Percentiles rank a stretch among this genome's conserved stretches.
phyloP scores from a whole-genome alignment of 2,797 vertebrate genomes.

The Halcyon smyrnensis region DNA sequence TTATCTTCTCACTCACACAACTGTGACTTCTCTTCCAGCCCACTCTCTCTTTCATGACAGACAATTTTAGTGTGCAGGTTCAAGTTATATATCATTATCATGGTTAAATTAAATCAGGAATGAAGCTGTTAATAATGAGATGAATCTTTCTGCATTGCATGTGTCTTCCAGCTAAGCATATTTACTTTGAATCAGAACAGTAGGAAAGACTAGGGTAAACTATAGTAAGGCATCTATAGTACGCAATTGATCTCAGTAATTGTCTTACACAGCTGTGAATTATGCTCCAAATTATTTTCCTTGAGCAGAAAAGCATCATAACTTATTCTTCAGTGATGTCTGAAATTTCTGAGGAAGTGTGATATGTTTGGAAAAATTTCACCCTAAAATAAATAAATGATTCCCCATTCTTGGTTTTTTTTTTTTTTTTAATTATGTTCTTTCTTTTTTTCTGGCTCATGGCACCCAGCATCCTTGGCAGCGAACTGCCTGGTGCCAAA shows the following conservation, averaged over 20 bases:
- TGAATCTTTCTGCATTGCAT: conserved; percentile 35
- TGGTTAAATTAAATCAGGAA: conserved; percentile 54
- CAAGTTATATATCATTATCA: not conserved
- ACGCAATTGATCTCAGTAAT: conserved; percentile 58
- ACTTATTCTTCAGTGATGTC: conserved; percentile 51
- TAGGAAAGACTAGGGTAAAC: conserved; percentile 10
- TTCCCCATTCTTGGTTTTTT: accelerated
- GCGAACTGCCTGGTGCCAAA: not conserved
- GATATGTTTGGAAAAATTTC: not conserved
- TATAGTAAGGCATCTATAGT: conserved; percentile 3
- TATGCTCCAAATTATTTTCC: conserved; percentile 62
- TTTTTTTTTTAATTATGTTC: too few relatives aligned
- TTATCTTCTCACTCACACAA: not conserved
- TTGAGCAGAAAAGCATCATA: conserved; percentile 34
- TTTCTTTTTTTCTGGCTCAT: not conserved
- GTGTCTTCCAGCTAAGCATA: conserved; percentile 39
- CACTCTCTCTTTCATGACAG: not conserved
- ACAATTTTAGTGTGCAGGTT: conserved; percentile 4
- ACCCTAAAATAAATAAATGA: not conserved
- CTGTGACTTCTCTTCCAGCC: conserved; percentile 2
- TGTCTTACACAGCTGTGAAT: conserved; percentile 63
- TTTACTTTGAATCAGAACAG: conserved; percentile 30
- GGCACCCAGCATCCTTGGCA: not conserved
- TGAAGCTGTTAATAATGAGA: conserved; percentile 49
- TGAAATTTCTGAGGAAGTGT: conserved; percentile 23